Evolutionary conservation across 2,888 invertebrate genomes (phyloP), one percentile per base, ranked within the genome.

Genomic region (Ellobium chinense): DNA sequence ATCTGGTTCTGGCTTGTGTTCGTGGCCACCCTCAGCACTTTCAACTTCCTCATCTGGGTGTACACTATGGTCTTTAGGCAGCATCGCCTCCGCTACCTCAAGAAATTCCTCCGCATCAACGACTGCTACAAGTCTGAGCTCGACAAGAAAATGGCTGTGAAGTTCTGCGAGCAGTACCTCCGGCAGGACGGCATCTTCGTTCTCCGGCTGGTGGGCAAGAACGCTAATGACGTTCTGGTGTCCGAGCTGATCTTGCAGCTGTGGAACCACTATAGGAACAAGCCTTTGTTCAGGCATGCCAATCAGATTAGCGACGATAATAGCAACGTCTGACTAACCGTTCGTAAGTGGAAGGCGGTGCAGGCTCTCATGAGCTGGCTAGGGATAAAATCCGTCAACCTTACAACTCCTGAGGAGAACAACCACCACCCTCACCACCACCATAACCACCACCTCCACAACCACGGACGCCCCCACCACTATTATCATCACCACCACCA

Each of bases 1-100:
- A 90, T 94, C 66, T 94, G 94, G 94, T 94, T 94, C 90, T 94
- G 94, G 94, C 90, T 94, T 76, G 91, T 94, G 36, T 90, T 94
- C 62, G 93, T 94, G 21, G 91, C 92, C 62, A 85, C 92, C n/a
- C 89, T 92, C 78, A 94, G 93, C 81, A 85, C 91, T 68, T 87
- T 91, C 84, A 93, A 92, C 86, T 91, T 94, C 79, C 83, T 93
- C 75, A 91, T 93, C 81, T 94, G 94, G 94, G 85, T 92, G 76
- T 89, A 90, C 84, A 91, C 91, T 63, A 89, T 90, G 85, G 88
- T 90, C 27, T 90, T 91, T 80, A 87, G 91, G 80, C 89, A 89
- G 78, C 89, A 89, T 73, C 86, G 91, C 18, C 88, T 89, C 68
- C 87, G 90, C 63, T 92, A 91, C 84, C 86, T 92, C 86, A 91